A percentile compares a stretch with the other conserved stretches of the same genome.
Evolutionary conservation across 2,797 vertebrate genomes (phyloP).

Genomic region (Rhabdophis nuchalis): DNA sequence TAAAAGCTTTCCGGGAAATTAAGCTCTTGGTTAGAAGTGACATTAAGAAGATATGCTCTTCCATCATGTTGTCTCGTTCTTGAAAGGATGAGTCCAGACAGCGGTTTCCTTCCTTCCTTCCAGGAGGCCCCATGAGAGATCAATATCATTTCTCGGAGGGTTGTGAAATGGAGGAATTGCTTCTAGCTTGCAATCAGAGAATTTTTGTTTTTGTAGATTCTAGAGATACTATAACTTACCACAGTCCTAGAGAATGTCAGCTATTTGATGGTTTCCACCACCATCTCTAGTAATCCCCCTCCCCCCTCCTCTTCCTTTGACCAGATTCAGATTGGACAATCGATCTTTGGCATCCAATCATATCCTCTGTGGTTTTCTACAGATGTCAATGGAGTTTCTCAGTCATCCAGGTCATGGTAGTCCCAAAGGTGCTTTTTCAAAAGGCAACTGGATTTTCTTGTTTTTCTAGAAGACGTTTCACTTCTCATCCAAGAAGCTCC

Average conservation of each 20-base stretch:
- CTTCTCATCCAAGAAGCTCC: too few relatives aligned
- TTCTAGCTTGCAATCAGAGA: background rate
- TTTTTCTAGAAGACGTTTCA: too few relatives aligned
- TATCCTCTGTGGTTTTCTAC: background rate
- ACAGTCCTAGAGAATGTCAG: background rate
- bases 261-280: background rate
- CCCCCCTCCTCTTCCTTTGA: accelerated
- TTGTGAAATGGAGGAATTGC: background rate
- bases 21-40: background rate
- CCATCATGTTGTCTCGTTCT: background rate
- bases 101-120: background rate
- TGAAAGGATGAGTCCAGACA: background rate
- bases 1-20: background rate
- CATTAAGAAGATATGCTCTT: background rate
- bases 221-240: background rate
- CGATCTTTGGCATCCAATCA: background rate
- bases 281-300: background rate
- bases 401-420: background rate
- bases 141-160: background rate
- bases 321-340: background rate
- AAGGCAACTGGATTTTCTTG: too few relatives aligned
- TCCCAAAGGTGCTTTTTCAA: too few relatives aligned
- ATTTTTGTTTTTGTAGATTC: background rate
- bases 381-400: background rate
- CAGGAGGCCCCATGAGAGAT: background rate